These are phyloP conservation scores for Peromyscus aztecus DNA, from an alignment of 2,797 vertebrate genomes.

Conservation along the genomic window DNA sequence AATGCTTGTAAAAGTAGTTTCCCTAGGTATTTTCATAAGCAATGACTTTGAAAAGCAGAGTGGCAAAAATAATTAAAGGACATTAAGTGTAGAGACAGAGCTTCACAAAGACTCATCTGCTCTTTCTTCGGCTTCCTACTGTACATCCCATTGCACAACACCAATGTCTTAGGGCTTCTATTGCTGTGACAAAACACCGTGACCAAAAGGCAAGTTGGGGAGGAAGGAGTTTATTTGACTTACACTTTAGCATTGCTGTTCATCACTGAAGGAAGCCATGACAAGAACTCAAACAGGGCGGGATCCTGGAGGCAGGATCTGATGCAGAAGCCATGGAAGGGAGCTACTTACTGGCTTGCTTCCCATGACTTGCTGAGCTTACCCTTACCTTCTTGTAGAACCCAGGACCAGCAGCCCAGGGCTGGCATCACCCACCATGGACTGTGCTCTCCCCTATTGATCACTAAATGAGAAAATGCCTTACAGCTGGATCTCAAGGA, in stretches of 20 bases:
- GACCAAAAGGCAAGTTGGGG: not conserved
- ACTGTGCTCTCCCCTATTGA: not conserved
- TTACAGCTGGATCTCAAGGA: not conserved
- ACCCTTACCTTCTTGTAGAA: not conserved
- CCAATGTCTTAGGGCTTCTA: not conserved
- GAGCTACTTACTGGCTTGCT: not conserved
- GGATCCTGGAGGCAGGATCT: not conserved
- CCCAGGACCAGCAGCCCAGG: not conserved
- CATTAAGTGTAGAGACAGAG: not conserved
- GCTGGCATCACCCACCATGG: not conserved
- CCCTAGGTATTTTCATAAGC: not conserved
- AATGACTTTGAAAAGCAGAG: slow-evolving; percentile 52
- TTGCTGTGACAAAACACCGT: not conserved
- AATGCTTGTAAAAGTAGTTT: not conserved
- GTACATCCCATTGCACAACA: not conserved
- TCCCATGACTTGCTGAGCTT: not conserved
- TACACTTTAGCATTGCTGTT: not conserved
- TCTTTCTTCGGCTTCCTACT: not conserved
- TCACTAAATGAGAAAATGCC: not conserved
- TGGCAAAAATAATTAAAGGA: not conserved
- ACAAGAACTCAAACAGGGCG: not conserved
- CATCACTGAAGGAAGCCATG: not conserved
- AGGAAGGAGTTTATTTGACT: not conserved
- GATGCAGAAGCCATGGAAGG: not conserved
- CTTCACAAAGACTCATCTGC: not conserved